These are phyloP conservation scores for Cryptotis parvus DNA, from an alignment of 2,113 vertebrate species.

Conservation along the genomic window DNA sequence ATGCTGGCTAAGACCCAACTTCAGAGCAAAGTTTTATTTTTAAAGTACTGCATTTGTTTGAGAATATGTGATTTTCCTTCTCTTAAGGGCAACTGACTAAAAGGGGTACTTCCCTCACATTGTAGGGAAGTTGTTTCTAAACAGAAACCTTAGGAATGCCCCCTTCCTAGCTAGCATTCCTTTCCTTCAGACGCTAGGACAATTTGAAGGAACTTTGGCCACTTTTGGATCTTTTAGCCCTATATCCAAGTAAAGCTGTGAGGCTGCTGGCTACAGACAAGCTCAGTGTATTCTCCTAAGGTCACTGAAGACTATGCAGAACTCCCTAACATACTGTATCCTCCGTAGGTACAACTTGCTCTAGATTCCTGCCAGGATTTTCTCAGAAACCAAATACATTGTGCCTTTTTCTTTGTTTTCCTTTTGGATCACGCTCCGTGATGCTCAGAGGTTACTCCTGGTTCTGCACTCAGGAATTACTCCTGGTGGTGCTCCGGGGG, in stretches of 20 bases:
- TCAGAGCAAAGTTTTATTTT: slow-evolving; percentile 25
- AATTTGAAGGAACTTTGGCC: neutral
- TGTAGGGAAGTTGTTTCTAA: slow-evolving; percentile 32
- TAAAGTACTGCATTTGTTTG: neutral
- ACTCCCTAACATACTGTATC: neutral
- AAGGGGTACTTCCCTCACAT: neutral
- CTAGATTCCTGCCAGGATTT: neutral
- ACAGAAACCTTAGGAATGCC: neutral
- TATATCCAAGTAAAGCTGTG: neutral
- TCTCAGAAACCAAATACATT: slow-evolving; percentile 7
- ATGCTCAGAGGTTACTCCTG: too few species aligned
- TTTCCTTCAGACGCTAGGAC: neutral
- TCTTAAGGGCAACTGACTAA: neutral
- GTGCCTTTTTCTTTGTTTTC: neutral
- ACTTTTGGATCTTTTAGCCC: neutral
- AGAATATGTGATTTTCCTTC: slow-evolving; percentile 31
- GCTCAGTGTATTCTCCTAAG: neutral
- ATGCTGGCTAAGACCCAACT: neutral
- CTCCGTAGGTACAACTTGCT: neutral
- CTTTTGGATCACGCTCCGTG: too few species aligned
- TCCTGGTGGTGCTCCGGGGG: too few species aligned
- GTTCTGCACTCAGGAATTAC: too few species aligned
- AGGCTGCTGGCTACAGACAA: neutral
- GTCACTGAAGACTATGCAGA: neutral
- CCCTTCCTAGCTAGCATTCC: neutral